Percentiles rank a stretch among this genome's conserved stretches.
These are phyloP conservation scores for Mus spretus DNA, from an alignment of 2,797 vertebrate species.

Conservation along the genomic window DNA sequence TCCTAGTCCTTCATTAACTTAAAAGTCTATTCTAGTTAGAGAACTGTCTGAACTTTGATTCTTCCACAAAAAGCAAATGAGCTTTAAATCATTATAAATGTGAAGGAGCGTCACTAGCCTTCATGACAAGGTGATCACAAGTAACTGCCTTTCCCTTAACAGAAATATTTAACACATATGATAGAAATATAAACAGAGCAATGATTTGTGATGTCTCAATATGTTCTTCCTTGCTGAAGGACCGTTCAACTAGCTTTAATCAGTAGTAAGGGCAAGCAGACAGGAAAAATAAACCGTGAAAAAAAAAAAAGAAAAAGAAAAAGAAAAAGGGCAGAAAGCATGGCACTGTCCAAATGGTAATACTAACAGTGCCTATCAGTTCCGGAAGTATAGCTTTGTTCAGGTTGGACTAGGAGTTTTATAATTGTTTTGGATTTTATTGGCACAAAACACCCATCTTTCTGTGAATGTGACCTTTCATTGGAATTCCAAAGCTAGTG, in stretches of 20 bases:
- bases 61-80: constrained; percentile 63
- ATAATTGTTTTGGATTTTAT: not conserved
- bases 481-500: constrained; percentile 59
- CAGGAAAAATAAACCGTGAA: constrained; percentile 9
- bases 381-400: constrained; percentile 31
- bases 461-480: constrained; percentile 33
- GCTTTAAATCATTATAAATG: not conserved
- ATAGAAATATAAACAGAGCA: constrained; percentile 68
- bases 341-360: not conserved
- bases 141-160: constrained; percentile 60
- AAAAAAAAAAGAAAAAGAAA: not conserved
- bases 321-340: constrained; percentile 46
- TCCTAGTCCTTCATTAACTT: constrained; percentile 66
- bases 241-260: constrained; percentile 59
- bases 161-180: constrained; percentile 68
- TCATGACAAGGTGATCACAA: constrained; percentile 41
- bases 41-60: constrained; percentile 39
- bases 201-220: constrained; percentile 68
- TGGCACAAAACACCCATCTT: constrained; percentile 40
- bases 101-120: constrained; percentile 34
- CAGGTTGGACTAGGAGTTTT: not conserved
- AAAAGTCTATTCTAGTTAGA: constrained; percentile 41
- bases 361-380: not conserved
- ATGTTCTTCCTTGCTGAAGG: constrained; percentile 58
- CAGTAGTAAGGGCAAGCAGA: constrained; percentile 16